Base-by-base conservation (phyloP, 2,888 invertebrate species). In the Drosophila greeni region DNA sequence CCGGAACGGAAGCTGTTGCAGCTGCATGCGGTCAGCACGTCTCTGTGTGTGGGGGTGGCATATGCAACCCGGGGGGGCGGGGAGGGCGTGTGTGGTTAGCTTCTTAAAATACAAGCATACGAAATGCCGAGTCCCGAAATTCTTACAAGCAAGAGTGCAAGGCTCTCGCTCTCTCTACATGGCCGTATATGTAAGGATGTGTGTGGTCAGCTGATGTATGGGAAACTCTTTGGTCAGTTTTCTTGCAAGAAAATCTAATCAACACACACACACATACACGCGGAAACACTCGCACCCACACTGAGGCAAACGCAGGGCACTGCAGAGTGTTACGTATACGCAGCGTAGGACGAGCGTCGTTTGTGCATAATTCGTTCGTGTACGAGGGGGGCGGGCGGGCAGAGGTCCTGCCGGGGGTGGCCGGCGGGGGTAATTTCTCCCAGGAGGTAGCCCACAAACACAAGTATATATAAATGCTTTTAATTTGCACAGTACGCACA, bases 171-270 rank as follows among this genome's bases (percentile, higher is more conserved):
- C 31, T 45, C 36, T 33, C 62, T 64, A 43, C 51, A 66, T 55
- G 66, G 23, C 40, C 55, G 18, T 24, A 33, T 55, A 40, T 31
- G 43, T 48, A 43, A 34, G 57, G 59, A 62, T 67, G 56, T 37
- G 54, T 65, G 82, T 70, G 74, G 76, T 72, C 72, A 72, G 72
- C 72, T 84, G 83, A 84, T 72, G 84, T 79, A 76, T 72, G 72
- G 70, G 70, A 72, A 83, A 80, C 83, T 74, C 85, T 84, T 80
- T 81, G 81, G 84, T 85, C 82, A 85, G 81, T 84, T 82, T 85
- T 85, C 81, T 82, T 82, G 71, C 84, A 82, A 82, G 81, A 85
- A 80, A 82, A 82, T 80, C 79, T 80, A 80, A 80, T 80, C 80
- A 80, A 82, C 79, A 82, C 80, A 82, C 82, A 70, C 66, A 58